A percentile compares a stretch with the other conserved stretches of the same genome.
phyloP scores from a whole-genome alignment of 2,113 vertebrate genomes.

The Spilogale gracilis region DNA sequence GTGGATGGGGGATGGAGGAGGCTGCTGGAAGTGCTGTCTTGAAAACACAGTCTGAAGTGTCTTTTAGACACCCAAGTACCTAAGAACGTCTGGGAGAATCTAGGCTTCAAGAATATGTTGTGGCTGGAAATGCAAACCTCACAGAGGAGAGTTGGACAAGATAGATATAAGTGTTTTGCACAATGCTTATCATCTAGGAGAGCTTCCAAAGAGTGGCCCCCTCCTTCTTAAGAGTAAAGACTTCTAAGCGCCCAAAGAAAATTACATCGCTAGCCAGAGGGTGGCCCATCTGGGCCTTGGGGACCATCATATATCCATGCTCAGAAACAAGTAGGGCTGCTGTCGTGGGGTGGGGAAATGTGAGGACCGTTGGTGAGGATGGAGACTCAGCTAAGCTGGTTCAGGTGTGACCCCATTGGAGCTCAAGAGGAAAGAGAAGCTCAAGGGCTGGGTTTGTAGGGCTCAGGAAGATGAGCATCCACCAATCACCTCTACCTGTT shows the following conservation, averaged over 20 bases:
- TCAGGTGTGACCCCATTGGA: no score
- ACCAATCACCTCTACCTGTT: not conserved
- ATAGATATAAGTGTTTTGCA: not conserved
- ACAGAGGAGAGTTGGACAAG: not conserved
- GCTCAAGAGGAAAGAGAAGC: not conserved
- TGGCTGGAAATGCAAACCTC: not conserved
- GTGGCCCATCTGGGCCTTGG: not conserved
- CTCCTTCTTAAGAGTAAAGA: not conserved
- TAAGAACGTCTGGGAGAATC: not conserved
- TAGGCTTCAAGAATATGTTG: not conserved
- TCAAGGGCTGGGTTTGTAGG: not conserved
- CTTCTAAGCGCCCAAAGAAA: not conserved
- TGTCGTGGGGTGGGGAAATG: not conserved
- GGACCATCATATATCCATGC: not conserved
- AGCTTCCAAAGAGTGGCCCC: not conserved
- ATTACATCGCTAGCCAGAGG: not conserved
- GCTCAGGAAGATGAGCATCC: no score
- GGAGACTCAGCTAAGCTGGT: not conserved
- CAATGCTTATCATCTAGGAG: no score
- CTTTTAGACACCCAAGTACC: not conserved
- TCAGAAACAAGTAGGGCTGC: not conserved
- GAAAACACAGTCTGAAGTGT: not conserved
- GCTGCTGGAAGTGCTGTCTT: not conserved
- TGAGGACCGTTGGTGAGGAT: not conserved
- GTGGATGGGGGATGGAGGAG: not conserved